A percentile compares a stretch with the other conserved stretches of the same genome.
phyloP scores from a whole-genome alignment of 2,797 vertebrate genomes.

The Chaunax sp. region DNA sequence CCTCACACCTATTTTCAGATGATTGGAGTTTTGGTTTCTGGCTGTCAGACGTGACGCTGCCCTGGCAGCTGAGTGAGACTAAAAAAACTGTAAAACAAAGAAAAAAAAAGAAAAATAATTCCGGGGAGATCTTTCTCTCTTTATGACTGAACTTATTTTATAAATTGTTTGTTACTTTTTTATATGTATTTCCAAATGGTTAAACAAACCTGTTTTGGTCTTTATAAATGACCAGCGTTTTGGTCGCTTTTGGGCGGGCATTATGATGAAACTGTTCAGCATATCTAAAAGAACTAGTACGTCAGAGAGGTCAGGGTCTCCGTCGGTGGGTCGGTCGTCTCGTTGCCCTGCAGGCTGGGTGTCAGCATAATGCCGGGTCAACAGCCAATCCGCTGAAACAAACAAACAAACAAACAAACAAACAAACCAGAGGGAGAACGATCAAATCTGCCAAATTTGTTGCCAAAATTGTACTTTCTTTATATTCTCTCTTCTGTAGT shows the following conservation, averaged over 20 bases:
- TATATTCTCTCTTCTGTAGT: constrained; percentile 33
- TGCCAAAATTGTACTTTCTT: constrained; percentile 83
- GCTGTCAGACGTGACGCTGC: constrained; percentile 64
- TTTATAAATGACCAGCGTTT: constrained; percentile 63
- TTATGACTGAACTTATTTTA: constrained; percentile 84
- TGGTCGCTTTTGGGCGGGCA: constrained; percentile 66
- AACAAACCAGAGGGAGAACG: constrained; percentile 47
- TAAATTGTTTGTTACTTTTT: constrained; percentile 82
- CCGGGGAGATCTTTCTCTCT: constrained; percentile 69
- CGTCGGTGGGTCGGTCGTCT: constrained; percentile 4
- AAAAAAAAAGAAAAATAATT: constrained; percentile 24
- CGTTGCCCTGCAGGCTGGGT: constrained; percentile 29
- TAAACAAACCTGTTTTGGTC: constrained; percentile 61
- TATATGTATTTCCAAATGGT: constrained; percentile 74
- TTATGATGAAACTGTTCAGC: constrained; percentile 75
- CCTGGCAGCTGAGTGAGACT: constrained; percentile 81
- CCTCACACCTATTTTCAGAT: constrained; percentile 77
- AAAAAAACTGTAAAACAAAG: constrained; percentile 42
- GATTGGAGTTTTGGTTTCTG: constrained; percentile 66
- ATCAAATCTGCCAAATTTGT: constrained; percentile 89
- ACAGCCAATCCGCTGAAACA: constrained; percentile 40
- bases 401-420: constrained; percentile 37
- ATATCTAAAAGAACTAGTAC: constrained; percentile 84
- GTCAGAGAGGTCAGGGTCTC: constrained; percentile 59
- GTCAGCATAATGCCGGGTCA: constrained; percentile 42